Evolutionary conservation across 1,140 invertebrate species (phyloP).

Genomic region (Notospermus geniculatus): DNA sequence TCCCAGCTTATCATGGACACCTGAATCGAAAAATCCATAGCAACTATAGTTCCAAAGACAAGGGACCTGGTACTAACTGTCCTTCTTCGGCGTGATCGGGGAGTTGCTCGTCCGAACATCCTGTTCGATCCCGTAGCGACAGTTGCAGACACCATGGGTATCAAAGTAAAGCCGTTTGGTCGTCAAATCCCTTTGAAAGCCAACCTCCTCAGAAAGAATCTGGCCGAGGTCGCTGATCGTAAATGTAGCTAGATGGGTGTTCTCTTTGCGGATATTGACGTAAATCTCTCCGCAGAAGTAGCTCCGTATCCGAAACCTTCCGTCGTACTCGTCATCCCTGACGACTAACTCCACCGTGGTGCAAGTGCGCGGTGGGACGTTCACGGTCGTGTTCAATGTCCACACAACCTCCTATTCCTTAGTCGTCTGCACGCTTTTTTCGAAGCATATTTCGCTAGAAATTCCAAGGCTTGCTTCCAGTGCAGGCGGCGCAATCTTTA

Average conservation of each 20-base stretch:
- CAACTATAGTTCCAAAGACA: no score
- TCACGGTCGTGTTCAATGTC: slow-evolving; percentile 58
- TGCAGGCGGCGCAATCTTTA: slow-evolving; percentile 28
- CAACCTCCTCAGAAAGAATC: slow-evolving; percentile 42
- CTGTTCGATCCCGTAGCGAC: slow-evolving; percentile 55
- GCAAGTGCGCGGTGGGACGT: slow-evolving; percentile 52
- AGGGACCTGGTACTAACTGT: no score
- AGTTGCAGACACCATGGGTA: slow-evolving; percentile 50
- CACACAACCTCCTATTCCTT: slow-evolving; percentile 57
- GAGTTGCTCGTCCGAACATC: slow-evolving; percentile 28
- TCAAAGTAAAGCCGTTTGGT: slow-evolving; percentile 40
- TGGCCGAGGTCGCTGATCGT: slow-evolving; percentile 42
- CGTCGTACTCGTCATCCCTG: slow-evolving; percentile 57
- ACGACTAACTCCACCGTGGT: slow-evolving; percentile 58
- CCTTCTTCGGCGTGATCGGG: no score
- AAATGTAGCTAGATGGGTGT: slow-evolving; percentile 41
- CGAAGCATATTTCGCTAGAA: slow-evolving; percentile 55
- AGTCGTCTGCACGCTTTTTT: slow-evolving; percentile 51
- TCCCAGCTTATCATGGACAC: no score
- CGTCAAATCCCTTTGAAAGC: slow-evolving; percentile 35
- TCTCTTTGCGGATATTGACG: slow-evolving; percentile 51
- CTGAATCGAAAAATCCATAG: no score
- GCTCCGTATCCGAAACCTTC: slow-evolving; percentile 52
- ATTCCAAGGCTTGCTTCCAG: slow-evolving; percentile 60
- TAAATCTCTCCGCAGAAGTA: slow-evolving; percentile 53